Base-by-base conservation (phyloP, 1,140 invertebrate species). In the Drosophila elegans region DNA sequence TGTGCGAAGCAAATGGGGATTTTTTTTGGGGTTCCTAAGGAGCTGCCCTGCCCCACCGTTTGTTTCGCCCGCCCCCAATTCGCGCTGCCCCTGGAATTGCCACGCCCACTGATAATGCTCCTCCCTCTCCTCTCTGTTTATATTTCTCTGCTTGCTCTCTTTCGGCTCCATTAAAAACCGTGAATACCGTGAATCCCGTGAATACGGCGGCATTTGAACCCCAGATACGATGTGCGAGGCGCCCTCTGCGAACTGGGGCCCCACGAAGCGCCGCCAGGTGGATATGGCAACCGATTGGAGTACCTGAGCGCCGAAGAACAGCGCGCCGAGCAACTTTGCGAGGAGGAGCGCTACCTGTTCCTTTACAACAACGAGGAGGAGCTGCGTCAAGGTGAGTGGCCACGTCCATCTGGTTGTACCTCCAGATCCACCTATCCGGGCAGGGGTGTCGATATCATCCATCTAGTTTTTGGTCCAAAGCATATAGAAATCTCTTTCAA, bases 171-270 rank as follows among this genome's bases (percentile, higher is more conserved):
- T 32, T 7, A 34, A 32, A 3, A 49, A 21, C 48, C 46, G 21
- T 32, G n/a, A 13, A 9, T 32, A 29, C 46, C 27, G 12, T 2
- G 48, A 49, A 21, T 21, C 16, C 48, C 46, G 21, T 32, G n/a
- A 13, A 9, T 32, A 29, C 46, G 13, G 12, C 4, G 48, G 32
- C 25, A 2, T n/a, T 5, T 7, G 29, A 34, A 52, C 21, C 29
- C 46, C 94, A 99, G 98, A 94, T 99, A 99, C 94, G 98, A 99
- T 94, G 97, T 97, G 62, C 94, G 98, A 66, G 97, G 97, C 52
- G 96, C 97, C 49, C 94, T 98, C 64, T 96, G 95, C 77, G 97
- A 98, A 92, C 93, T 98, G 75, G 93, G 94, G 49, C 92, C 93
- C 6, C 95, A 95, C 91, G 97, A 97, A 92, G 95, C 96, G 39